Evolutionary conservation across 2,113 vertebrate genomes (phyloP), one percentile per base, ranked within the genome.

Genomic region (Phylloscopus trochiloides): DNA sequence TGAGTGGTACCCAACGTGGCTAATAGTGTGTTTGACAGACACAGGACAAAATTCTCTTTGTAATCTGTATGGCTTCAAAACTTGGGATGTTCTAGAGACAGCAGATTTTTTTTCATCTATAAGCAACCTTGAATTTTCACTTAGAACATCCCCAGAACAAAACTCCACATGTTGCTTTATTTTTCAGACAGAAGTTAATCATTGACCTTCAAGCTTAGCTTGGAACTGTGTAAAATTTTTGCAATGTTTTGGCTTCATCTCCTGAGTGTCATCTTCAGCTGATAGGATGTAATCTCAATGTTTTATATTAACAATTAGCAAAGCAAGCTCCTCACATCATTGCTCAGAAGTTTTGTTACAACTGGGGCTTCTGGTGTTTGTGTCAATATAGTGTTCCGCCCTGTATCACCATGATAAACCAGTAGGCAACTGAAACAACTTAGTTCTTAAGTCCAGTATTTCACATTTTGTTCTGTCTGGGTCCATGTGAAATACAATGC

Each of bases 181-280:
- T 76, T 90, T 86, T 83, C 72, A 68, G 83, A 38, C 40, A 67
- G 79, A 94, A 76, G 80, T 96, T 91, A 87, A 89, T 84, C 80
- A 81, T 72, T 94, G 87, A 91, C 90, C 77, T 94, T 92, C 42
- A 54, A 6, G 77, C 55, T 80, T 89, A 84, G 83, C 68, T 84
- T 92, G 73, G 47, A 91, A 66, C 70, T 43, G 20, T 45, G 59
- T 77, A 87, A 86, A 89, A 84, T 67, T 61, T 89, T 57, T 68
- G 90, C 70, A 85, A 5, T 72, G 65, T 87, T 97, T 78, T 96
- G 80, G 85, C 81, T 94, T 57, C 70, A 42, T 89, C 84, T 92
- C 73, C 52, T 25, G 70, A 55, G 57, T 89, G 43, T 40, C 85
- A 31, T 78, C 84, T 81, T 86, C 65, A 71, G 73, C 65, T 74